A percentile compares a stretch with the other conserved stretches of the same genome.
These are phyloP conservation scores for Alviniconcha marisindica DNA, from an alignment of 1,140 invertebrate genomes.

Conservation along the genomic window DNA sequence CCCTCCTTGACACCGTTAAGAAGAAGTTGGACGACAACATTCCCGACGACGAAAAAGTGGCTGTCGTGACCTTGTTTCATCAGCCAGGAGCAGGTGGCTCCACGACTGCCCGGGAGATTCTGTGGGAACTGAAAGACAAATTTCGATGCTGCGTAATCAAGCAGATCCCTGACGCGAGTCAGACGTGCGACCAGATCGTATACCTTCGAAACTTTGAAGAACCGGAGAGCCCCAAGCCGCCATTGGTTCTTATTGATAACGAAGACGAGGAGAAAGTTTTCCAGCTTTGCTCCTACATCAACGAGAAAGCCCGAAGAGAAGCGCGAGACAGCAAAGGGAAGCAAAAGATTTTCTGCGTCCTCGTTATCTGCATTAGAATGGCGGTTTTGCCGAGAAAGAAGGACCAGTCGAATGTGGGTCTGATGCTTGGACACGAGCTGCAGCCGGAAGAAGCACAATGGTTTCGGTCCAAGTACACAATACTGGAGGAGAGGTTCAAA, in stretches of 20 bases:
- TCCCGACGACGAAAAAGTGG: constrained; percentile 47
- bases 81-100: constrained; percentile 59
- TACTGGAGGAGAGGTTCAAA: constrained; percentile 44
- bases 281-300: constrained; percentile 45
- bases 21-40: constrained; percentile 44
- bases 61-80: constrained; percentile 47
- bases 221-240: constrained; percentile 42
- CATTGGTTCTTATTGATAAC: constrained; percentile 57
- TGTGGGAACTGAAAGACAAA: constrained; percentile 53
- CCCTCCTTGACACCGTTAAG: constrained; percentile 41
- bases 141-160: constrained; percentile 53
- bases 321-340: constrained; percentile 32
- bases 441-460: constrained; percentile 45
- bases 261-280: constrained; percentile 56
- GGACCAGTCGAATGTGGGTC: constrained; percentile 17
- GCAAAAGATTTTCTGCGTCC: constrained; percentile 46
- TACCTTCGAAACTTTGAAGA: constrained; percentile 50
- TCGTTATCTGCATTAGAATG: constrained; percentile 47
- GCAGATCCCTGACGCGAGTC: constrained; percentile 45
- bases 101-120: constrained; percentile 51
- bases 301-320: constrained; percentile 43
- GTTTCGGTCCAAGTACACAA: constrained; percentile 51
- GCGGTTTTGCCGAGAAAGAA: constrained; percentile 32
- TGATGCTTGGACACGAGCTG: constrained; percentile 50
- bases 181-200: constrained; percentile 53